These are phyloP conservation scores for Mystacornis crossleyi DNA, from an alignment of 2,113 vertebrate genomes.

Conservation along the genomic window DNA sequence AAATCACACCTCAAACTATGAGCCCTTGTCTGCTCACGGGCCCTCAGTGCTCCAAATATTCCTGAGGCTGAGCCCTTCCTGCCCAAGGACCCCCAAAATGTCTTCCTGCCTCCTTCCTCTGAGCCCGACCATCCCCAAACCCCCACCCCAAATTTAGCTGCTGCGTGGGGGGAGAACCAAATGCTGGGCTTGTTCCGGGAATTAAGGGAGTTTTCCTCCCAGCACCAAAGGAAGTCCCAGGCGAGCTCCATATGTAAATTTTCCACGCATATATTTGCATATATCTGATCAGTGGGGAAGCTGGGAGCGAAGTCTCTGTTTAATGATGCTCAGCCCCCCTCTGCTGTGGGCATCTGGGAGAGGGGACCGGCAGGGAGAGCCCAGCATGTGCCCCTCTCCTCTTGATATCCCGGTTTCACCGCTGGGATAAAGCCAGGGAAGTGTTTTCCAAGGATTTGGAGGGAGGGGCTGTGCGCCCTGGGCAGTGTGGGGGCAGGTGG, in stretches of 20 bases:
- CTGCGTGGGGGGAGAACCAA: background rate
- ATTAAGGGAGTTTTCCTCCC: background rate
- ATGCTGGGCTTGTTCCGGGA: background rate
- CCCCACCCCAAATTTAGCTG: background rate
- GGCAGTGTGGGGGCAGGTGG: background rate
- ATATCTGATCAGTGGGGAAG: background rate
- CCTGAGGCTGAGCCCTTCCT: background rate
- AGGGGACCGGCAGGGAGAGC: background rate
- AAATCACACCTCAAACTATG: background rate
- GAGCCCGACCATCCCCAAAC: background rate
- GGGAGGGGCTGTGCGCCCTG: background rate
- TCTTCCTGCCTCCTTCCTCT: background rate
- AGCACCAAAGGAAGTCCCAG: rapidly evolving
- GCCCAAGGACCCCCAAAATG: background rate
- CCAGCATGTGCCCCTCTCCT: background rate
- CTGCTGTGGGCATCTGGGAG: background rate
- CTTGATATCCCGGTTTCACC: rapidly evolving
- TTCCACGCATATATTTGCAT: background rate
- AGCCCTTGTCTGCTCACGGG: background rate
- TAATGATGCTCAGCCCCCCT: background rate
- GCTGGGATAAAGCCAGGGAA: background rate
- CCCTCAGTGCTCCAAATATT: background rate
- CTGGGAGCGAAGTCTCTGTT: background rate
- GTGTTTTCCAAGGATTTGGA: rapidly evolving
- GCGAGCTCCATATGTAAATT: background rate